Percentiles rank a stretch among this genome's conserved stretches.
Evolutionary conservation across 2,113 vertebrate genomes (phyloP).

Genomic region (Hyaena hyaena): DNA sequence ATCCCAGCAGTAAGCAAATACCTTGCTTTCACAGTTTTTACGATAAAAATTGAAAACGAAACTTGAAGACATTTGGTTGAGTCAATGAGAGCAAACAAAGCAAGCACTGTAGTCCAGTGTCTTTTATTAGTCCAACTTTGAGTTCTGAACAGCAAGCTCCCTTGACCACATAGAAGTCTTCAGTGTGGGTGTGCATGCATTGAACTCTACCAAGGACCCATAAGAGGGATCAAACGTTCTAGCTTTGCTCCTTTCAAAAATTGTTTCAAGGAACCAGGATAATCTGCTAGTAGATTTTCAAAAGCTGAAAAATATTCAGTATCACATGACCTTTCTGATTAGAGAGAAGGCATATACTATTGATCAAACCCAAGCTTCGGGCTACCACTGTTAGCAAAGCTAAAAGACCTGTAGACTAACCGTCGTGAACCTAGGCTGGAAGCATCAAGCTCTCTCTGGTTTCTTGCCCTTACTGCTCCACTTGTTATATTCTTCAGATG

Average conservation of each 20-base stretch:
- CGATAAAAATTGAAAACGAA: conserved; percentile 83
- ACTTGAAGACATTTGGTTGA: conserved; percentile 78
- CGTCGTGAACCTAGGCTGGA: neutral
- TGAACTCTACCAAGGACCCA: conserved; percentile 60
- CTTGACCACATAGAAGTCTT: conserved; percentile 75
- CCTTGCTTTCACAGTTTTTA: conserved; percentile 78
- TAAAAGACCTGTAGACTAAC: neutral
- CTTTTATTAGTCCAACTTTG: conserved; percentile 82
- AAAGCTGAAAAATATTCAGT: conserved; percentile 69
- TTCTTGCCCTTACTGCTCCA: neutral
- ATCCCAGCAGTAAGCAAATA: conserved; percentile 76
- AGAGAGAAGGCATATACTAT: neutral
- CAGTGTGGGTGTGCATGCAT: neutral
- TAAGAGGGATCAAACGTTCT: conserved; percentile 75
- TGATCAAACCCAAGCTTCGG: neutral
- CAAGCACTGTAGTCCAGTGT: conserved; percentile 79
- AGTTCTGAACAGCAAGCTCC: conserved; percentile 80
- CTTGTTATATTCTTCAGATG: conserved; percentile 16
- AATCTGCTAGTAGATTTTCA: conserved; percentile 61
- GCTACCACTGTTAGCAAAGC: neutral
- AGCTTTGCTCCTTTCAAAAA: conserved; percentile 68
- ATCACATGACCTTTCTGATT: conserved; percentile 52
- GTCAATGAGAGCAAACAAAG: conserved; percentile 82
- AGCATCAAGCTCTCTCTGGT: neutral
- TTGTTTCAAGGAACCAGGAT: conserved; percentile 63